Evolutionary conservation across 2,113 vertebrate genomes (phyloP), one percentile per base, ranked within the genome.

Genomic region (Podocnemis expansa): DNA sequence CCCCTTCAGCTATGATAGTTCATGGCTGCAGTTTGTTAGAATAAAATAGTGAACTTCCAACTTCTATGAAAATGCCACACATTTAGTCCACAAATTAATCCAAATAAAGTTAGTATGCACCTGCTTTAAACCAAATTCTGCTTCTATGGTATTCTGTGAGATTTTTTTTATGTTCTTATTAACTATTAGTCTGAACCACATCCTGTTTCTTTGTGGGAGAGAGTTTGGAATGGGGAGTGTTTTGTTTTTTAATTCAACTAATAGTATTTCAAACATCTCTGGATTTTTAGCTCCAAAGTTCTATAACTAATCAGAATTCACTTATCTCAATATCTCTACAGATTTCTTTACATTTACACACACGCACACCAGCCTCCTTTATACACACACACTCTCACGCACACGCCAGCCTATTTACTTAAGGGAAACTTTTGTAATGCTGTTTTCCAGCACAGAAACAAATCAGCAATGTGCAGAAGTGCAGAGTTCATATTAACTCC

Each of bases 141-240:
- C 34, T 87, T 83, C 70, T 56, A 80, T 60, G 38, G 38, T 73
- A 63, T 94, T 94, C 85, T 45, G 76, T 78, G 54, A 87, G 56
- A 58, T 91, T n/a, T n/a, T n/a, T n/a, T n/a, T n/a, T 0, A 1
- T 85, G 83, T 83, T 78, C 93, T 81, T 79, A 29, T 91, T 96
- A 91, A 94, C 91, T 93, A 92, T 89, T 89, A 92, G 76, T 90
- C 91, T 96, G 96, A 96, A 97, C 89, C 85, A 92, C 83, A 97
- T 95, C 95, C 95, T 95, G 81, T 78, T 78, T 78, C 43, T 29
- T 47, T 14, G 47, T 27, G 43, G 75, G 75, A 19, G n/a, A n/a
- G n/a, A n/a, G n/a, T n/a, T n/a, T n/a, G n/a, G n/a, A n/a, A n/a
- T n/a, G n/a, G n/a, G n/a, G n/a, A n/a, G n/a, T n/a, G 10, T 51